Evolutionary conservation across 2,113 vertebrate species (phyloP).

Genomic region (Canis aureus): DNA sequence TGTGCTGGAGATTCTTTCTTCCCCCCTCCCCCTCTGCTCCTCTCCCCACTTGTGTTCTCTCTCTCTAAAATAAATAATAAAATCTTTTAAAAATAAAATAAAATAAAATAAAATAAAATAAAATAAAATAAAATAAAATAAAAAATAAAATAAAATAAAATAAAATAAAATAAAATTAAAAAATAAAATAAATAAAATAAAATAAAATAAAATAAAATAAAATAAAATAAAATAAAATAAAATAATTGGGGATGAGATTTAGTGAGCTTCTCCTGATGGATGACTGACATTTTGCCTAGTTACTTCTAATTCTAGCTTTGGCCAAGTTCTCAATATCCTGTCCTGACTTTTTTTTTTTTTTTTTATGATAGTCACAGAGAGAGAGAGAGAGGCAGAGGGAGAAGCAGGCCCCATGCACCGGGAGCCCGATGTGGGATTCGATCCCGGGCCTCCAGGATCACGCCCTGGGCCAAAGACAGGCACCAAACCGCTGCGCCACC

Average conservation of each 20-base stretch:
- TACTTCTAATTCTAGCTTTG: background rate
- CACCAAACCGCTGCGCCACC: too few relatives aligned
- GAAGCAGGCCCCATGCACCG: too few relatives aligned
- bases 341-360: too few relatives aligned
- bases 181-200: background rate
- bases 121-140: slow-evolving; percentile 1
- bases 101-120: slow-evolving; percentile 30
- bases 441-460: too few relatives aligned
- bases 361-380: too few relatives aligned
- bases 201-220: background rate
- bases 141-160: background rate
- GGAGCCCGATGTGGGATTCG: too few relatives aligned
- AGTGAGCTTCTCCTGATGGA: background rate
- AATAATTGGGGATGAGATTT: background rate
- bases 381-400: too few relatives aligned
- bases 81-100: background rate
- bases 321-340: background rate
- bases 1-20: background rate
- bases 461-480: too few relatives aligned
- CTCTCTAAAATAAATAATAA: background rate
- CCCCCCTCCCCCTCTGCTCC: background rate
- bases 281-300: background rate
- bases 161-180: too few relatives aligned
- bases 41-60: background rate
- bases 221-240: background rate